Base-by-base conservation (phyloP, 35 echinoderm and acorn worm genomes). In the Heliocidaris erythrogramma region DNA sequence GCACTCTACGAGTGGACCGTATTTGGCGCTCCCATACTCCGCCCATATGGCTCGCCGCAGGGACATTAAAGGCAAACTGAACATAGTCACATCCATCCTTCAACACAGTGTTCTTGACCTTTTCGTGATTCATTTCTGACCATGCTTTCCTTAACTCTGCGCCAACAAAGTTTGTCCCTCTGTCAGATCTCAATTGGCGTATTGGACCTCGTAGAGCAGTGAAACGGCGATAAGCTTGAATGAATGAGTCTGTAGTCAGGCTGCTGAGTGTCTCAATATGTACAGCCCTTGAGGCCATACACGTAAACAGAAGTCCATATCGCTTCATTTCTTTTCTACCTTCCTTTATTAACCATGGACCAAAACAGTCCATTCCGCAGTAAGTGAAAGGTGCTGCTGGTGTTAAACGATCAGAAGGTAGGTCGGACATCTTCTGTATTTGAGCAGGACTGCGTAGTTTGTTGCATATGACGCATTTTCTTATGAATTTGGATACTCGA, bases 351-450 rank as follows among this genome's bases (percentile, higher is more conserved):
- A 94, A 52, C 18, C 93, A 95, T 85, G 97, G 95, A 10, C 95
- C 97, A 95, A 95, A 97, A 60, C 94, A 96, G 48, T 97, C 95
- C 86, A 97, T 32, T 56, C 56, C 95, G 85, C 94, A 96, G 32
- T 90, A 95, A 5, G 94, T 90, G 60, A 97, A 97, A 1, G 97
- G 95, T 85, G 95, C 91, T 50, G 95, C 90, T 95, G 97, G 97
- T 52, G 94, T 35, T 16, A 97, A 16, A 90, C 94, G 71, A 17
- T 95, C 85, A 88, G 29, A 24, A 14, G 94, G 97, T 47, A 97
- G 89, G n/a, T 97, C 88, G 30, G 86, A 84, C 97, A 97, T 97
- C 94, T 95, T 97, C 85, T 97, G 97, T 18, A 18, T 48, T 30
- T 48, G 30, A 24, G 86, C 30, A 42, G 31, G 32, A 86, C 95